Evolutionary conservation across 2,888 invertebrate genomes (phyloP).

Genomic region (Holacanthella duospinosa): DNA sequence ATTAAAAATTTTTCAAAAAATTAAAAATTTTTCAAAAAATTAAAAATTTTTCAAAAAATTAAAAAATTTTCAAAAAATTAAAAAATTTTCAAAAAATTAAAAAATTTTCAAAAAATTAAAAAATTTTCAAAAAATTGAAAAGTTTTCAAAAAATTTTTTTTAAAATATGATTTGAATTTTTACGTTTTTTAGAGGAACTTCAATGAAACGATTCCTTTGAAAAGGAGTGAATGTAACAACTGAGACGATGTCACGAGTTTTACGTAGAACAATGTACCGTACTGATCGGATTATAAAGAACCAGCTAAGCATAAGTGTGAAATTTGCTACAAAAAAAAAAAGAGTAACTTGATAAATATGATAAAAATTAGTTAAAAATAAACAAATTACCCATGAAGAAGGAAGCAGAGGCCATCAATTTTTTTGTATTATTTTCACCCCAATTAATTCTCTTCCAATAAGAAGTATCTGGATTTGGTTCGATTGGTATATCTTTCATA

Average conservation of each 20-base stretch:
- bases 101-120: too few relatives aligned
- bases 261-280: conserved; percentile 57
- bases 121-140: too few relatives aligned
- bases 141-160: too few relatives aligned
- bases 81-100: too few relatives aligned
- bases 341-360: too few relatives aligned
- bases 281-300: conserved; percentile 64
- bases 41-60: too few relatives aligned
- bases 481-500: conserved; percentile 54
- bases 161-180: too few relatives aligned
- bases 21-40: too few relatives aligned
- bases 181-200: conserved; percentile 51
- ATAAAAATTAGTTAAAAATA: conserved; percentile 39
- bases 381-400: conserved; percentile 56
- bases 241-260: conserved; percentile 58
- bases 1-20: too few relatives aligned
- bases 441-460: conserved; percentile 65
- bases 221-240: conserved; percentile 66
- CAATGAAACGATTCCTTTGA: conserved; percentile 57
- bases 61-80: too few relatives aligned
- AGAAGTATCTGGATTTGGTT: conserved; percentile 46
- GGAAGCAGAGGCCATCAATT: conserved; percentile 52
- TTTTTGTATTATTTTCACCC: conserved; percentile 64
- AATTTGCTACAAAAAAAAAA: conserved; percentile 56
- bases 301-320: conserved; percentile 57